A percentile compares a stretch with the other conserved stretches of the same genome.
These are phyloP conservation scores for Melieria omissa DNA, from an alignment of 2,888 invertebrate species.

Conservation along the genomic window DNA sequence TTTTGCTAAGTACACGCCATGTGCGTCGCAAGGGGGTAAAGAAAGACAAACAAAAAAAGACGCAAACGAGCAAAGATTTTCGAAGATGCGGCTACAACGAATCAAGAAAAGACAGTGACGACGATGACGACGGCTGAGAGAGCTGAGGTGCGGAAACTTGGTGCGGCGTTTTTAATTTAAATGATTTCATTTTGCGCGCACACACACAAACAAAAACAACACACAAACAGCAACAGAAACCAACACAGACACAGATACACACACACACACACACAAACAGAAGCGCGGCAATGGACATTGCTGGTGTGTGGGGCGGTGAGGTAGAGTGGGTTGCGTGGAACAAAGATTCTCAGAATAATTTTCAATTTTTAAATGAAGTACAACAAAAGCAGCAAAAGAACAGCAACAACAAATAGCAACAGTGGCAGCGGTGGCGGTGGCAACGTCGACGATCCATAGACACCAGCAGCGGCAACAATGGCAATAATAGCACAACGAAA, in stretches of 20 bases:
- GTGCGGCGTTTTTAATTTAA: constrained; percentile 32
- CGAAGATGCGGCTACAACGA: too few relatives aligned
- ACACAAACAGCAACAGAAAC: neutral
- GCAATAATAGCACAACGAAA: neutral
- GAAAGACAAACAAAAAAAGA: neutral
- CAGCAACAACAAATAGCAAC: constrained; percentile 24
- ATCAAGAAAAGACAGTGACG: neutral
- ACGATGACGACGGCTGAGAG: neutral
- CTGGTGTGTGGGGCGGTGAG: too few relatives aligned
- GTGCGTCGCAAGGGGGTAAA: neutral
- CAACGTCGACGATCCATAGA: too few relatives aligned
- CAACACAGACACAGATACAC: neutral
- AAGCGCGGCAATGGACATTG: too few relatives aligned
- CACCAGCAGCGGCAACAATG: neutral
- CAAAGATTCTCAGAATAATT: constrained; percentile 37
- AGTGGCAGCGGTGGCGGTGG: neutral
- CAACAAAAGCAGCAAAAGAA: constrained; percentile 15
- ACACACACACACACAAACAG: neutral
- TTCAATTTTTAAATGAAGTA: constrained; percentile 41
- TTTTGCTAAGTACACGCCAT: constrained; percentile 18
- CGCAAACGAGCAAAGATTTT: too few relatives aligned
- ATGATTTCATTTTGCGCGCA: constrained; percentile 22
- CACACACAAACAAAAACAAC: neutral
- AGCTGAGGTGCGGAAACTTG: neutral
- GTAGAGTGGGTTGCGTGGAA: neutral